Percentiles rank a stretch among this genome's conserved stretches.
Evolutionary conservation across 2,888 invertebrate genomes (phyloP).

Genomic region (Conus canariensis): DNA sequence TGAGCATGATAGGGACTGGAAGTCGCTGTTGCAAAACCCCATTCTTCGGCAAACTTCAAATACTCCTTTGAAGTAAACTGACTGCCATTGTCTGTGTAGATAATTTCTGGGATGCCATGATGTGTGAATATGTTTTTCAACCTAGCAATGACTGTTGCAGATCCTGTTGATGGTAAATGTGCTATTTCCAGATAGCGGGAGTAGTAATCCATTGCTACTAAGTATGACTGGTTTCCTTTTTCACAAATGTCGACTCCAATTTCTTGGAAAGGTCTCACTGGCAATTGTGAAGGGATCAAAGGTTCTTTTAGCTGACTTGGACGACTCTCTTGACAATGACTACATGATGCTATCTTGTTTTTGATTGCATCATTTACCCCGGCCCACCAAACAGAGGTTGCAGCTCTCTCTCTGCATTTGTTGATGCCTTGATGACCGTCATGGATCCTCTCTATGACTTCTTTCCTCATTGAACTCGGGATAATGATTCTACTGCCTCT

Average conservation of each 20-base stretch:
- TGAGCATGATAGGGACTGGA: neutral
- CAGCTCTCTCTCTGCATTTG: slow-evolving; percentile 11
- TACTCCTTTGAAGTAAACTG: neutral
- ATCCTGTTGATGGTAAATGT: neutral
- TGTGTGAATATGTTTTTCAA: slow-evolving; percentile 12
- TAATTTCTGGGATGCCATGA: slow-evolving; percentile 8
- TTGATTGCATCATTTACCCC: neutral
- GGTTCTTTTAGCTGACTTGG: slow-evolving; percentile 10
- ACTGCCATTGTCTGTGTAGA: slow-evolving; percentile 24
- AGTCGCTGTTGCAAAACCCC: neutral
- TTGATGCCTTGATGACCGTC: slow-evolving; percentile 6
- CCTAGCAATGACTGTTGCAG: neutral
- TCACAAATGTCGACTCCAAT: slow-evolving; percentile 3
- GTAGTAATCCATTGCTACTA: slow-evolving; percentile 3
- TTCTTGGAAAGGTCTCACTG: slow-evolving; percentile 28
- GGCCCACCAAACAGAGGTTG: slow-evolving; percentile 2
- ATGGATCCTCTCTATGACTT: slow-evolving; percentile 14
- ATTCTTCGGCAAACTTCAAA: neutral
- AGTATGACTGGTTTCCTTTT: neutral
- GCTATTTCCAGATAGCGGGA: neutral
- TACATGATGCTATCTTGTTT: neutral
- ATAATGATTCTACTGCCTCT: slow-evolving; percentile 6
- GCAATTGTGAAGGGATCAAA: neutral
- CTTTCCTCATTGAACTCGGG: neutral
- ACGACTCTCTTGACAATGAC: neutral